These are phyloP conservation scores for Oegoconia quadripuncta DNA, from an alignment of 2,888 invertebrate genomes.

Conservation along the genomic window DNA sequence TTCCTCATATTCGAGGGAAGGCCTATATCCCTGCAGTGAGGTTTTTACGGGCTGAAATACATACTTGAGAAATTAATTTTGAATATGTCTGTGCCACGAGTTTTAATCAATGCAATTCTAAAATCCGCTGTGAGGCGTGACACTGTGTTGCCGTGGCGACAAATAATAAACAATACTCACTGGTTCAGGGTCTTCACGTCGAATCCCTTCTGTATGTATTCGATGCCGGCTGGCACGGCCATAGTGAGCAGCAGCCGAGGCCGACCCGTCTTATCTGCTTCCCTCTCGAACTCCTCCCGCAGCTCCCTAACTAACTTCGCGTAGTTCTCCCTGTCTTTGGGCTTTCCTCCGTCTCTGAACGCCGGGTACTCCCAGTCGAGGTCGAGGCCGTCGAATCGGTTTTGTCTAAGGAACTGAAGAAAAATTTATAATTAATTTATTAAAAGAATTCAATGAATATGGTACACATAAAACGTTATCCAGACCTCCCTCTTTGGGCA, in stretches of 20 bases:
- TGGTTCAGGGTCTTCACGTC: slow-evolving; percentile 92
- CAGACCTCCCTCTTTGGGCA: too few species aligned
- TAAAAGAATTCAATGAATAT: too few species aligned
- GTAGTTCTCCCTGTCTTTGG: slow-evolving; percentile 92
- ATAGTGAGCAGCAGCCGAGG: slow-evolving; percentile 90
- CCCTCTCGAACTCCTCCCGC: slow-evolving; percentile 92
- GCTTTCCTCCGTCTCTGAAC: slow-evolving; percentile 88
- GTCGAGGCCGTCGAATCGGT: slow-evolving; percentile 96
- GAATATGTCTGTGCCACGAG: too few species aligned
- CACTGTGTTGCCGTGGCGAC: not conserved
- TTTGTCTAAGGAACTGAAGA: slow-evolving; percentile 86
- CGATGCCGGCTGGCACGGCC: slow-evolving; percentile 96
- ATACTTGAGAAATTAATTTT: too few species aligned
- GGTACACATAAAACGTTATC: too few species aligned
- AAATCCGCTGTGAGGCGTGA: too few species aligned
- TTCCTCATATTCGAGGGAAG: too few species aligned
- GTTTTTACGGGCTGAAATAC: too few species aligned
- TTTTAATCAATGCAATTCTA: too few species aligned
- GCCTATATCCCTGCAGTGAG: too few species aligned
- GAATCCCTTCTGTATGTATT: slow-evolving; percentile 95
- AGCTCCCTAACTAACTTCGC: slow-evolving; percentile 93
- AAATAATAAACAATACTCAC: slow-evolving; percentile 60
- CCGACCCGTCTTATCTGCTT: slow-evolving; percentile 90
- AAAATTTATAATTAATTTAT: not conserved
- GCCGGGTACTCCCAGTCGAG: slow-evolving; percentile 95